These are phyloP conservation scores for Abrostola tripartita DNA, from an alignment of 2,888 invertebrate species.

Conservation along the genomic window DNA sequence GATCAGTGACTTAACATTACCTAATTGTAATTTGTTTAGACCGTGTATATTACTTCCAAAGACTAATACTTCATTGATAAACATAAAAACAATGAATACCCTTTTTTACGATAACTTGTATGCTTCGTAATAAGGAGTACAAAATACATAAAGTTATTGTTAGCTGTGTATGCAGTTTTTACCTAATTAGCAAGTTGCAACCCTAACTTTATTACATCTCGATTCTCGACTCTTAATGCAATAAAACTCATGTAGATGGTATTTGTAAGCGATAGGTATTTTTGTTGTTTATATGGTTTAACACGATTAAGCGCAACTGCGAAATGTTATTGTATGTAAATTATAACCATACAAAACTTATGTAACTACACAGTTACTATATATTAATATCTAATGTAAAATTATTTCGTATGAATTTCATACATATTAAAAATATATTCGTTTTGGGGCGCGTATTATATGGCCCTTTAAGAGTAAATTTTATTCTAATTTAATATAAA, in stretches of 20 bases:
- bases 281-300: background rate
- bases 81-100: constrained; percentile 27
- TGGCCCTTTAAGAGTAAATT: constrained; percentile 17
- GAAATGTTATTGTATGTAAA: constrained; percentile 12
- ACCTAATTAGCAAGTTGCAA: too few species aligned
- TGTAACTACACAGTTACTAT: constrained; percentile 14
- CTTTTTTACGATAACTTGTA: constrained; percentile 15
- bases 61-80: constrained; percentile 22
- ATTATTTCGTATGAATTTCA: constrained; percentile 22
- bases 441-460: constrained; percentile 17
- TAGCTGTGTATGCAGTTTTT: background rate
- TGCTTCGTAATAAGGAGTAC: background rate
- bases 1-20: constrained; percentile 53
- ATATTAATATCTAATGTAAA: constrained; percentile 18
- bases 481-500: constrained; percentile 49
- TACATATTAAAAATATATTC: constrained; percentile 19
- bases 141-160: background rate
- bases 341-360: constrained; percentile 26
- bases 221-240: background rate
- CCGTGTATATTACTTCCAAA: too few species aligned
- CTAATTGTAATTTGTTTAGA: constrained; percentile 40
- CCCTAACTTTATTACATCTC: too few species aligned
- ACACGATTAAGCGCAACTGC: constrained; percentile 7
- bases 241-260: background rate
- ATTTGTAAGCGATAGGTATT: background rate